phyloP scores from a whole-genome alignment of 1,140 invertebrate species.

The Zaprionus capensis region DNA sequence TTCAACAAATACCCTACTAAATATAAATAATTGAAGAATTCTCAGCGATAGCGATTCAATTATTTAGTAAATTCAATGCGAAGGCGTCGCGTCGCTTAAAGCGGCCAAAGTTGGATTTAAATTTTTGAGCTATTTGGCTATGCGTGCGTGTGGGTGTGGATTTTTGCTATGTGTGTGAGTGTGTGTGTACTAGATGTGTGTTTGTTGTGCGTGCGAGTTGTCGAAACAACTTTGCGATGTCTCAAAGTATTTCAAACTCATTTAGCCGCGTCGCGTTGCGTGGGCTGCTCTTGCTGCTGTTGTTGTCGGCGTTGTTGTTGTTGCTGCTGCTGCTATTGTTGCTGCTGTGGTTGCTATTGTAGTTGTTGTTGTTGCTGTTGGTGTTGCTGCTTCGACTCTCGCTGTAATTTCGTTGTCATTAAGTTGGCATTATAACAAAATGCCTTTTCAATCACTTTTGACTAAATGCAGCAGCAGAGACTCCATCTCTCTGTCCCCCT shows the following conservation, averaged over 20 bases:
- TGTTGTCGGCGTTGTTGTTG: slow-evolving; percentile 7
- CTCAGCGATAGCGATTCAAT: no score
- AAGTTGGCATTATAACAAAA: slow-evolving; percentile 83
- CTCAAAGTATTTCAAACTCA: slow-evolving; percentile 60
- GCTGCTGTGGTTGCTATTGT: slow-evolving; percentile 20
- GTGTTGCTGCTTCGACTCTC: slow-evolving; percentile 65
- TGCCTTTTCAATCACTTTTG: slow-evolving; percentile 83
- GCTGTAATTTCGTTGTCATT: slow-evolving; percentile 82
- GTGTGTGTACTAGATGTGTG: not conserved
- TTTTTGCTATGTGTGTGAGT: not conserved
- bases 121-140: not conserved
- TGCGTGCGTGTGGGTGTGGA: no score
- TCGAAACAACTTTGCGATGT: slow-evolving; percentile 43
- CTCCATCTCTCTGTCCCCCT: not conserved
- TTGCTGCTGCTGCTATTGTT: slow-evolving; percentile 10
- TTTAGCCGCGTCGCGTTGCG: slow-evolving; percentile 37
- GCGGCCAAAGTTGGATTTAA: not conserved
- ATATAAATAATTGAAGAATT: not conserved
- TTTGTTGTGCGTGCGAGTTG: slow-evolving; percentile 12
- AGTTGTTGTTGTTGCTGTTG: slow-evolving; percentile 9
- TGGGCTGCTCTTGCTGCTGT: slow-evolving; percentile 15
- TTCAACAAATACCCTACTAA: not conserved
- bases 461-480: slow-evolving; percentile 68
- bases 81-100: not conserved
- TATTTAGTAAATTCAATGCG: not conserved